Evolutionary conservation across 2,888 invertebrate genomes (phyloP).

Genomic region (Hirtodrosophila cameraria): DNA sequence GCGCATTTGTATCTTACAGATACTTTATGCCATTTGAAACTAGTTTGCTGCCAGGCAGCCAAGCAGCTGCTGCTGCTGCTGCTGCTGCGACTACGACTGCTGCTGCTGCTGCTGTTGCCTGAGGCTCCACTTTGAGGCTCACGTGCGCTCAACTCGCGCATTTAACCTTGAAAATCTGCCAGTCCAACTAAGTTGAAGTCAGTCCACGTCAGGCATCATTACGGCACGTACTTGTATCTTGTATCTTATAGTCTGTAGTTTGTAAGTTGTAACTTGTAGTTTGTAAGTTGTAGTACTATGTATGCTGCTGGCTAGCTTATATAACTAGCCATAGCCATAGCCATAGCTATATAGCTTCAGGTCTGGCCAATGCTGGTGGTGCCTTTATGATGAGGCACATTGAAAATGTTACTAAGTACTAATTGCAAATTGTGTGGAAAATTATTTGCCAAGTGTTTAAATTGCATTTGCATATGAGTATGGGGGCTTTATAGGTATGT

Average conservation of each 20-base stretch:
- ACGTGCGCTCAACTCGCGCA: conserved; percentile 68
- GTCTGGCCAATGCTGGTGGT: conserved; percentile 53
- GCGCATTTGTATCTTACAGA: conserved; percentile 67
- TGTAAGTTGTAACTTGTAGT: conserved; percentile 4
- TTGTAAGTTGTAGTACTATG: not conserved
- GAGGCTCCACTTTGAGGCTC: conserved; percentile 60
- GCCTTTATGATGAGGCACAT: conserved; percentile 71
- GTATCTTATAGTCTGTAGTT: conserved; percentile 16
- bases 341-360: not conserved
- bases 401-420: conserved; percentile 64
- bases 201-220: conserved; percentile 53
- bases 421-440: conserved; percentile 79
- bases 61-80: conserved; percentile 59
- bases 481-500: conserved; percentile 27
- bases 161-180: conserved; percentile 81
- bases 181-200: conserved; percentile 41
- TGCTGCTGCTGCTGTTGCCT: conserved; percentile 68
- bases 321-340: conserved; percentile 50
- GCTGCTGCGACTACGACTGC: too few species aligned
- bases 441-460: conserved; percentile 65
- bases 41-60: conserved; percentile 60
- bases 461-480: conserved; percentile 65
- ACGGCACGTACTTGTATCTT: conserved; percentile 38
- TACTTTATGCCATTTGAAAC: conserved; percentile 77
- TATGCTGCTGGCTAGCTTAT: conserved; percentile 44